Percentiles rank a stretch among this genome's conserved stretches.
phyloP scores from a whole-genome alignment of 2,888 invertebrate genomes.

The Germaria angustata region DNA sequence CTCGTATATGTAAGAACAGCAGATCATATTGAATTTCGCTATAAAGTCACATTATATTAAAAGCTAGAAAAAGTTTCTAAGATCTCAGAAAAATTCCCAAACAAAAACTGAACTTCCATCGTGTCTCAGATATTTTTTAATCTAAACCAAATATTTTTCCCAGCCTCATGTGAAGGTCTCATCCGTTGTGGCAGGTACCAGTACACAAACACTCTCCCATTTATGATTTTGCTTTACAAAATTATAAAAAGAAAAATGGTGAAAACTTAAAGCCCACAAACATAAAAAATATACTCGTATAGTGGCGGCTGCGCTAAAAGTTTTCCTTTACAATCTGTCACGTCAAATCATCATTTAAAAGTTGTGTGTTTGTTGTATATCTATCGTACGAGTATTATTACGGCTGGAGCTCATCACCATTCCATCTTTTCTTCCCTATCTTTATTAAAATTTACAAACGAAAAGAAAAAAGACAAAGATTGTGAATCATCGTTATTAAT shows the following conservation, averaged over 20 bases:
- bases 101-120: too few species aligned
- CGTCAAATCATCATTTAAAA: slow-evolving; percentile 78
- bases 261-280: slow-evolving; percentile 21
- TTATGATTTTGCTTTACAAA: too few species aligned
- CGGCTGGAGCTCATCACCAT: not conserved
- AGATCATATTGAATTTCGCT: too few species aligned
- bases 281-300: not conserved
- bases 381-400: slow-evolving; percentile 36
- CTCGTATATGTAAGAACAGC: too few species aligned
- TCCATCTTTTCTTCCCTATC: slow-evolving; percentile 14
- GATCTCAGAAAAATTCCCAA: too few species aligned
- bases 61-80: too few species aligned
- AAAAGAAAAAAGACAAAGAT: not conserved
- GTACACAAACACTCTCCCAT: slow-evolving; percentile 19
- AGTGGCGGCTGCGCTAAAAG: slow-evolving; percentile 76
- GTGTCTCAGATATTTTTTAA: not conserved
- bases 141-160: not conserved
- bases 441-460: not conserved
- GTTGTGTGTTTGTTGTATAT: slow-evolving; percentile 31
- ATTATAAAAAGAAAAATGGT: not conserved
- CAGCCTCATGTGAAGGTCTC: slow-evolving; percentile 6
- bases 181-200: slow-evolving; percentile 28
- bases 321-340: slow-evolving; percentile 77
- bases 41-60: too few species aligned
- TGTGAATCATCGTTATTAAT: slow-evolving; percentile 42